phyloP scores from a whole-genome alignment of 1,140 invertebrate species.

The Neocloeon triangulifer region DNA sequence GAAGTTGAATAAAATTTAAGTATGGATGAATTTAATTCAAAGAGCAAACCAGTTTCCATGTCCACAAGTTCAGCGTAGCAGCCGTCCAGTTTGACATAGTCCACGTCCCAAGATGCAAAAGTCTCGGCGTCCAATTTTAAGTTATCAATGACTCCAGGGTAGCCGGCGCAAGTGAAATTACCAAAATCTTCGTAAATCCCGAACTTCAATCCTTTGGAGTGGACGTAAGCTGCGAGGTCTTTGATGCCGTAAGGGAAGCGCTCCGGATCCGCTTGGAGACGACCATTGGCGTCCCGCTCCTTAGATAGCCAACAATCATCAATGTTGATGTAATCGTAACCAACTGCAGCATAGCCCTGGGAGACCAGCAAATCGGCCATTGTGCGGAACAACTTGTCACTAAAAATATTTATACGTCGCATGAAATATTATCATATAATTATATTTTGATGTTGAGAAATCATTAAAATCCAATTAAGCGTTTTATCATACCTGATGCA shows the following conservation, averaged over 20 bases:
- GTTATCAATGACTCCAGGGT: slow-evolving; percentile 76
- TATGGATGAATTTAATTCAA: no score
- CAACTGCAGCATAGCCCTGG: slow-evolving; percentile 70
- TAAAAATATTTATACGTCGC: slow-evolving; percentile 20
- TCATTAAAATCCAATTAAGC: slow-evolving; percentile 4
- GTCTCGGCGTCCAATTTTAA: slow-evolving; percentile 67
- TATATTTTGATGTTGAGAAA: slow-evolving; percentile 2
- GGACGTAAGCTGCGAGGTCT: slow-evolving; percentile 72
- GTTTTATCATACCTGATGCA: slow-evolving; percentile 74
- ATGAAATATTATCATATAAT: slow-evolving; percentile 6
- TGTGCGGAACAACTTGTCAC: slow-evolving; percentile 73
- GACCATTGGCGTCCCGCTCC: slow-evolving; percentile 44
- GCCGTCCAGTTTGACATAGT: slow-evolving; percentile 91
- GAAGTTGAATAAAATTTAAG: no score
- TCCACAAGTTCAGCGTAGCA: slow-evolving; percentile 67
- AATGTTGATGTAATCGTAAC: slow-evolving; percentile 85
- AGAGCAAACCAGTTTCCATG: slow-evolving; percentile 46
- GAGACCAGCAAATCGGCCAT: slow-evolving; percentile 77
- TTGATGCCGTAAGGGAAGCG: slow-evolving; percentile 86
- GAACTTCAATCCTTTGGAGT: slow-evolving; percentile 81
- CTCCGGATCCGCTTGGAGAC: slow-evolving; percentile 62
- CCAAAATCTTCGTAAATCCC: slow-evolving; percentile 96
- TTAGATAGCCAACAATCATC: slow-evolving; percentile 91
- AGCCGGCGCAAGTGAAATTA: slow-evolving; percentile 83
- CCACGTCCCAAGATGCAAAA: slow-evolving; percentile 92